Evolutionary conservation across 2,113 vertebrate species (phyloP).

Genomic region (Probosciger aterrimus): DNA sequence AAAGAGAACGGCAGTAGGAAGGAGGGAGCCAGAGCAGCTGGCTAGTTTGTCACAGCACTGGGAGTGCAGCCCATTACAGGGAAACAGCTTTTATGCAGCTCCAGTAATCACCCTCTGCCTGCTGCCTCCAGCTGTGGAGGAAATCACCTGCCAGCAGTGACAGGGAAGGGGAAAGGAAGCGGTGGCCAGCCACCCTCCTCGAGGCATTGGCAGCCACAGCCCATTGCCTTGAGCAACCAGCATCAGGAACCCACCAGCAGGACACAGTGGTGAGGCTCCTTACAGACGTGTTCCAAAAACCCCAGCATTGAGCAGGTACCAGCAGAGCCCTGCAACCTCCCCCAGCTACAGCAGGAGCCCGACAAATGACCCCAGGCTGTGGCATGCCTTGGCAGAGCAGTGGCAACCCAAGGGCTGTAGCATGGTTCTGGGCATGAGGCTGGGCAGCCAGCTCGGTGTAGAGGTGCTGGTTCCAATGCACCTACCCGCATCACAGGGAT

Average conservation of each 20-base stretch:
- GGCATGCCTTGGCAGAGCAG: not conserved
- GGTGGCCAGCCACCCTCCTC: rapidly evolving
- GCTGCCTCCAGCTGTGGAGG: not conserved
- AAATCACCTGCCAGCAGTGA: not conserved
- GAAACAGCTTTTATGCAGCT: conserved; percentile 33
- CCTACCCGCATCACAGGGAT: rapidly evolving
- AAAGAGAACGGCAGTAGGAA: not conserved
- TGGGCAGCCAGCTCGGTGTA: not conserved
- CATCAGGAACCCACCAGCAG: not conserved
- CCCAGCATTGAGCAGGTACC: not conserved
- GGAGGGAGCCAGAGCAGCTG: not conserved
- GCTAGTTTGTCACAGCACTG: not conserved
- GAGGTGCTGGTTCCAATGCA: not conserved
- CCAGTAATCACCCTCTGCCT: not conserved
- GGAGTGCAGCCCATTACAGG: not conserved
- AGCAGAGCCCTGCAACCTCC: not conserved
- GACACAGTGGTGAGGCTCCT: not conserved
- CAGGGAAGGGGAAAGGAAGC: not conserved
- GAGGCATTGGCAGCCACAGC: not conserved
- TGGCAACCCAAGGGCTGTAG: not conserved
- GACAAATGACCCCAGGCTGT: not conserved
- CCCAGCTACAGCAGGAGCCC: not conserved
- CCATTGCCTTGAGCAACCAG: not conserved
- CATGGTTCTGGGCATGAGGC: rapidly evolving
- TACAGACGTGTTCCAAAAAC: not conserved